Evolutionary conservation across 1,140 invertebrate species (phyloP), one percentile per base, ranked within the genome.

Genomic region (Bombus fervidus): DNA sequence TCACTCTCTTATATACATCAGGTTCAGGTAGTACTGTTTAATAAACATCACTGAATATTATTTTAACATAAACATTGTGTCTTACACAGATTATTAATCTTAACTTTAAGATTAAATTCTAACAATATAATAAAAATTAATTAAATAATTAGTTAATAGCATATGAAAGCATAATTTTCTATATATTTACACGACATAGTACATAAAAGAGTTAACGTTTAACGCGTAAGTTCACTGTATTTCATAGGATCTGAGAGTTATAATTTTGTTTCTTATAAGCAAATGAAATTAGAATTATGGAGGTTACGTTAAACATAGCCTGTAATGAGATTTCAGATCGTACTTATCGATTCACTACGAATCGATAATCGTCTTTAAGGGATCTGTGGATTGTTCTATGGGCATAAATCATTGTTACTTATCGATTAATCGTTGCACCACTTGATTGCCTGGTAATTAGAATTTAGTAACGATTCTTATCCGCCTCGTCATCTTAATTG

Each of bases 401-500:
- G 57, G 62, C 37, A 78, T 78, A 84, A 78, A 84, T 78, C 64
- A 79, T 15, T 12, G 37, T 71, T 59, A 47, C 64, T 84, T 79
- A 79, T 84, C 75, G 75, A 84, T 84, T 72, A 71, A 84, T 79
- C 82, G 75, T 8, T 53, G 18, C 47, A 47, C 69, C 22, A 74
- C 34, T 69, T 25, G 82, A 84, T 79, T 84, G 68, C 76, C 28
- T 28, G 68, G 83, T 80, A 80, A 85, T 85, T 80, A 85, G 83
- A 80, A 85, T 85, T 85, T 43, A 85, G 83, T 64, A 80, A 85
- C 78, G 77, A 85, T 85, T 57, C 39, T 72, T 72, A 80, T 85
- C 76, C 28, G 28, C 22, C 12, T 28, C 83, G 66, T 72, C 76
- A n/a, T 72, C 77, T 80, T 73, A 80, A 85, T 85, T 85, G 77